Evolutionary conservation across 2,113 vertebrate genomes (phyloP).

Genomic region (Phylloscopus trochilus): DNA sequence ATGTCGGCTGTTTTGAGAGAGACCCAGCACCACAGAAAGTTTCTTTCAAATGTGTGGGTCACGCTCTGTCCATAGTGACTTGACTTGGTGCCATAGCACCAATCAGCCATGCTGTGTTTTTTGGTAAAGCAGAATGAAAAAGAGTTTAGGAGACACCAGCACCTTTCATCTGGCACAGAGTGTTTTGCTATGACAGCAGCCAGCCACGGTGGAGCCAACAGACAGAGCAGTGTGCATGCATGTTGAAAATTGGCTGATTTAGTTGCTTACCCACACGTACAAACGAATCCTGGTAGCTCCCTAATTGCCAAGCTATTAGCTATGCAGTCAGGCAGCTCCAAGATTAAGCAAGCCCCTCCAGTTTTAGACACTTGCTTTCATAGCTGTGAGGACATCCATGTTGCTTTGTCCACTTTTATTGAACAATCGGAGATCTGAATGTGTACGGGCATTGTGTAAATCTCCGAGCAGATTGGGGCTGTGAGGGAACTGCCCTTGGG

Average conservation of each 20-base stretch:
- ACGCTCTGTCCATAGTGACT: rapidly evolving
- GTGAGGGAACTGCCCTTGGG: not conserved
- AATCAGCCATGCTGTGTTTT: rapidly evolving
- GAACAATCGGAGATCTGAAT: not conserved
- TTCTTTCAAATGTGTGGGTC: not conserved
- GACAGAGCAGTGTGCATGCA: constrained; percentile 50
- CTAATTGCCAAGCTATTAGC: constrained; percentile 39
- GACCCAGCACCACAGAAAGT: not conserved
- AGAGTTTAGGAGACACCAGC: not conserved
- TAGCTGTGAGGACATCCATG: not conserved
- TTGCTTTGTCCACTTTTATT: constrained; percentile 4
- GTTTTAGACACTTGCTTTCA: constrained; percentile 21
- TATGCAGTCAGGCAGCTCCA: constrained; percentile 28
- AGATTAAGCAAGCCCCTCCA: constrained; percentile 25
- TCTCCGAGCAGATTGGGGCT: not conserved
- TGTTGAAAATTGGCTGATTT: constrained; percentile 62
- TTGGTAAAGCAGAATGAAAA: not conserved
- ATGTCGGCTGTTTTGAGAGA: not conserved
- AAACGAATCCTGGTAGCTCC: not conserved
- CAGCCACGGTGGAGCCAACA: constrained; percentile 22
- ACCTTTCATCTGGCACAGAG: not conserved
- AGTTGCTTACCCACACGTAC: constrained; percentile 6
- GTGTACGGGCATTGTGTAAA: not conserved
- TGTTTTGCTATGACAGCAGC: constrained; percentile 18
- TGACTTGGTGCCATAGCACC: not conserved